Conservation (phyloP, 2,797 vertebrate species). For the Ciconia nigra region DNA sequence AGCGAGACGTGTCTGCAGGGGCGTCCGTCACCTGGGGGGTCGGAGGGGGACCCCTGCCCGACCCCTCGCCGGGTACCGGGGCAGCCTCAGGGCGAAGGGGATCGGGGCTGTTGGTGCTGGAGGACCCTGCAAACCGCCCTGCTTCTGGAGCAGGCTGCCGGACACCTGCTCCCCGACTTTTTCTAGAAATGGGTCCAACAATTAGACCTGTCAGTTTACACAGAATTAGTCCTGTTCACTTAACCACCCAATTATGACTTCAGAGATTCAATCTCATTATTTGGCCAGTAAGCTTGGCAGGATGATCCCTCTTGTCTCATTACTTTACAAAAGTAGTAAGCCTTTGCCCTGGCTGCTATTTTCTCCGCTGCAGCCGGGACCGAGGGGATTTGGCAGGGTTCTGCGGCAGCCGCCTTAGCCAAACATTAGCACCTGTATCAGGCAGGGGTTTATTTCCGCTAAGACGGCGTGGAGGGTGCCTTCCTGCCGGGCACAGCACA, state of each 20-base stretch:
- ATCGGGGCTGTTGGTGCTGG: not conserved
- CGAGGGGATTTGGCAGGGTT: not conserved
- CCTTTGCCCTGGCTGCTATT: not conserved
- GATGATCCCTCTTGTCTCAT: not conserved
- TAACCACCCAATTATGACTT: not conserved
- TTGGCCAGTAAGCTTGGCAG: not conserved
- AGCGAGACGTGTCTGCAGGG: fast-evolving
- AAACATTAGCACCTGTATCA: not conserved
- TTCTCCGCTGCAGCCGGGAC: not conserved
- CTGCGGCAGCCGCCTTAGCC: not conserved
- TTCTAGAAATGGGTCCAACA: not conserved
- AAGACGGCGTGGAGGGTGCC: not conserved
- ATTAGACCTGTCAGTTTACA: not conserved
- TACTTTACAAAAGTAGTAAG: not conserved
- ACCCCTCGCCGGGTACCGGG: fast-evolving
- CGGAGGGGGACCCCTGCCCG: fast-evolving
- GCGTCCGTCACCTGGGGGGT: fast-evolving
- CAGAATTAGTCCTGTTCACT: not conserved
- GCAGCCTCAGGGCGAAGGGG: not conserved
- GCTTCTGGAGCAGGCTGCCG: not conserved
- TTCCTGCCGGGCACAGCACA: not conserved
- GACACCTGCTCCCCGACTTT: fast-evolving
- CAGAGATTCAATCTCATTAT: not conserved
- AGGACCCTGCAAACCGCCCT: fast-evolving
- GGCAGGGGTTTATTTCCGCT: not conserved